Percentiles rank a stretch among this genome's conserved stretches.
These are phyloP conservation scores for Tenodera sinensis DNA, from an alignment of 2,888 invertebrate species.

Conservation along the genomic window DNA sequence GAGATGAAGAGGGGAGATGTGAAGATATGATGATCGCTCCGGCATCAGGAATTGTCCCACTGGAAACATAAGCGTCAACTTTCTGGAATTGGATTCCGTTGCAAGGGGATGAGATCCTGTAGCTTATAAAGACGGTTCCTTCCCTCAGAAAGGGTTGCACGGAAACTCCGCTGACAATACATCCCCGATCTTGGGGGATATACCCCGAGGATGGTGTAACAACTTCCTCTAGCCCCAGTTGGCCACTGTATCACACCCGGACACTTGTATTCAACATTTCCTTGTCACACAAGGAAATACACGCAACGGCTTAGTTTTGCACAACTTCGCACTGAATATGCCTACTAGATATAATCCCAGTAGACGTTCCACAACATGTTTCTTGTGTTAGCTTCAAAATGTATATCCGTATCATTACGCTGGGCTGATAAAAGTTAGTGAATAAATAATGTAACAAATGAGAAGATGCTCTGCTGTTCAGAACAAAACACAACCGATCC, in stretches of 20 bases:
- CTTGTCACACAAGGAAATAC: background rate
- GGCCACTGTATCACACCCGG: background rate
- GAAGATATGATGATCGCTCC: background rate
- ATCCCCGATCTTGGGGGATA: background rate
- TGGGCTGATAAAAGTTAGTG: too few relatives aligned
- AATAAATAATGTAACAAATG: too few relatives aligned
- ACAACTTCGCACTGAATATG: too few relatives aligned
- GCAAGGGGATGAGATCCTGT: background rate
- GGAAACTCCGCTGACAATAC: background rate
- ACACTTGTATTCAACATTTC: background rate
- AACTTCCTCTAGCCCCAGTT: background rate
- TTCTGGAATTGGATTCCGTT: slow-evolving; percentile 4
- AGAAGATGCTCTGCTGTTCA: too few relatives aligned
- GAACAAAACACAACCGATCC: too few relatives aligned
- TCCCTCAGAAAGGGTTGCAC: background rate
- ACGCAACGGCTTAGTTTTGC: too few relatives aligned
- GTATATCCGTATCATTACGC: too few relatives aligned
- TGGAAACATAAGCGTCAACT: slow-evolving; percentile 4
- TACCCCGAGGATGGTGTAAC: background rate
- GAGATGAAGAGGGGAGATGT: background rate
- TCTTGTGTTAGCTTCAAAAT: too few relatives aligned
- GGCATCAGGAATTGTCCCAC: slow-evolving; percentile 5
- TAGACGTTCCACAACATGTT: too few relatives aligned
- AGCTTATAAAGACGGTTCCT: background rate
- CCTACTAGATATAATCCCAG: too few relatives aligned